Percentiles rank a stretch among this genome's conserved stretches.
phyloP scores from a whole-genome alignment of 2,113 vertebrate genomes.

The Oophaga pumilio region DNA sequence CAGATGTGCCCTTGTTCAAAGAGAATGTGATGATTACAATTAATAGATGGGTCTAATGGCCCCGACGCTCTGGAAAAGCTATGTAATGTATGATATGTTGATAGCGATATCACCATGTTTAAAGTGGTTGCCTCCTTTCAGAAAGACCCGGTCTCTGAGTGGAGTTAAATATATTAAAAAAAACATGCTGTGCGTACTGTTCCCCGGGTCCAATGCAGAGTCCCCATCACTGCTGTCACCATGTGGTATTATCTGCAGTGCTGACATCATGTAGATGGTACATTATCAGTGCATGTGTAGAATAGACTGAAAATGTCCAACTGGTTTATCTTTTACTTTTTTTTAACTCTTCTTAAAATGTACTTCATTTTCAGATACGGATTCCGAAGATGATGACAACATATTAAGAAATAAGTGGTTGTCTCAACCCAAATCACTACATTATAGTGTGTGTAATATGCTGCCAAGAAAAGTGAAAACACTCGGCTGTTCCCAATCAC shows the following conservation, averaged over 20 bases:
- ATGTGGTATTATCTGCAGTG: background rate
- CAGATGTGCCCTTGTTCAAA: no score
- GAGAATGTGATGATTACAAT: no score
- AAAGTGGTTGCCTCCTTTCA: no score
- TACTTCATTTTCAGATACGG: conserved; percentile 86
- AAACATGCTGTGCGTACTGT: no score
- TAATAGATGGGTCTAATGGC: no score
- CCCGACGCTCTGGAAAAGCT: no score
- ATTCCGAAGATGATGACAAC: conserved; percentile 88
- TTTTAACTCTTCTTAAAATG: conserved; percentile 57
- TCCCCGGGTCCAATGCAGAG: no score
- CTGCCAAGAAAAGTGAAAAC: conserved; percentile 73
- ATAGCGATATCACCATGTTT: no score
- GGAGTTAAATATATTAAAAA: no score
- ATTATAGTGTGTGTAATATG: conserved; percentile 70
- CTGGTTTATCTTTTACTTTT: background rate
- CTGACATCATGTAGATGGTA: background rate
- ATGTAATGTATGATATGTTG: no score
- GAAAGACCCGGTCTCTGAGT: no score
- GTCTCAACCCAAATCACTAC: conserved; percentile 72
- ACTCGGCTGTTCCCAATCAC: conserved; percentile 59
- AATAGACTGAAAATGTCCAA: background rate
- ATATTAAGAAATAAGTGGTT: conserved; percentile 85
- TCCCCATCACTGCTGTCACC: no score
- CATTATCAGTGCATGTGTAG: background rate